A percentile compares a stretch with the other conserved stretches of the same genome.
phyloP scores from a whole-genome alignment of 2,888 invertebrate genomes.

The Gandaritis pyraliata region DNA sequence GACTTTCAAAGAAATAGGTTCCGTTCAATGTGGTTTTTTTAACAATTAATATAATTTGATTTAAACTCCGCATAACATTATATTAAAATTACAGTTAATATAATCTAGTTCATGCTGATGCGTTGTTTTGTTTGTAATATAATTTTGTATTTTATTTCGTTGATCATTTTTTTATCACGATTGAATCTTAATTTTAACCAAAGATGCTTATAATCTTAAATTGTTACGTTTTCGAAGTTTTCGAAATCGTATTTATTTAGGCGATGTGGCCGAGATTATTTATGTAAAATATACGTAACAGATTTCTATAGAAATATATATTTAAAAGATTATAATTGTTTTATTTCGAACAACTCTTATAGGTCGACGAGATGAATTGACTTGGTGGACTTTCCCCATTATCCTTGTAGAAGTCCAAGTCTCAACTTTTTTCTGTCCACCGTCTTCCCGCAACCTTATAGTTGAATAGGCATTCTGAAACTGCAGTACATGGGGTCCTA shows the following conservation, averaged over 20 bases:
- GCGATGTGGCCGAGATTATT: constrained; percentile 47
- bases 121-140: constrained; percentile 9
- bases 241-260: constrained; percentile 38
- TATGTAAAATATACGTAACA: constrained; percentile 64
- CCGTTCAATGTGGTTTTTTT: too few species aligned
- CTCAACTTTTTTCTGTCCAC: too few species aligned
- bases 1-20: too few species aligned
- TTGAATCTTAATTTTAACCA: constrained; percentile 70
- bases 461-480: too few species aligned
- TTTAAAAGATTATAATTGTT: constrained; percentile 69
- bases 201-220: constrained; percentile 57
- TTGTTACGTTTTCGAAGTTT: constrained; percentile 27
- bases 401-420: too few species aligned
- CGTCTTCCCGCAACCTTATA: too few species aligned
- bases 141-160: constrained; percentile 53
- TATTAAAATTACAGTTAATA: constrained; percentile 5
- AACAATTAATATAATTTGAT: neutral
- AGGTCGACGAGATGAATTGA: too few species aligned
- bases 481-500: too few species aligned
- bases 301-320: constrained; percentile 78
- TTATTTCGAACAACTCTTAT: constrained; percentile 47
- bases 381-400: too few species aligned
- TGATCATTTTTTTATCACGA: constrained; percentile 49
- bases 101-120: neutral
- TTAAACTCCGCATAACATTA: neutral